Evolutionary conservation across 2,113 vertebrate genomes (phyloP).

Genomic region (Camelus bactrianus): DNA sequence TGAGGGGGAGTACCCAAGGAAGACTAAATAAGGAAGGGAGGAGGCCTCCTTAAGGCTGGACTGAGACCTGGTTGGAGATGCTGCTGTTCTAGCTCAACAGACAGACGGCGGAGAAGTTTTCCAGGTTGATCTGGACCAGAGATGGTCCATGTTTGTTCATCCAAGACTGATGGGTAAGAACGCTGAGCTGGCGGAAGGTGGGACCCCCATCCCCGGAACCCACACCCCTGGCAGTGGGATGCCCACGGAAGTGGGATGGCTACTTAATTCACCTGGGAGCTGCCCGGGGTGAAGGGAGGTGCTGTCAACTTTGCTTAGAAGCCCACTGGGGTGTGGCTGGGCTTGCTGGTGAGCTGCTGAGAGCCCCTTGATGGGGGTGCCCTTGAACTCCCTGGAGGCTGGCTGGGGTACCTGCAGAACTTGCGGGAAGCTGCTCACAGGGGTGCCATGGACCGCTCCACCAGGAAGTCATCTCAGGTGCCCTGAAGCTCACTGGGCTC

Average conservation of each 20-base stretch:
- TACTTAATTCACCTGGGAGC: neutral
- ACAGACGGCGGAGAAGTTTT: neutral
- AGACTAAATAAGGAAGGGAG: neutral
- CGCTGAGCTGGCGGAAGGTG: neutral
- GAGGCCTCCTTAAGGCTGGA: neutral
- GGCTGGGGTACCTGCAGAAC: neutral
- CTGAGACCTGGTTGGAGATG: neutral
- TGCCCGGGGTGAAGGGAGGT: neutral
- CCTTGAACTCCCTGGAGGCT: neutral
- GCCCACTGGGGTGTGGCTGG: neutral
- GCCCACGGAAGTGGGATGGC: fast-evolving
- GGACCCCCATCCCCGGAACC: neutral
- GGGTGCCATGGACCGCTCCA: neutral
- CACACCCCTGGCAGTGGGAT: fast-evolving
- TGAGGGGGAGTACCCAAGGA: neutral
- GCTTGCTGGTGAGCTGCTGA: neutral
- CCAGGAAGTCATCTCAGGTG: neutral
- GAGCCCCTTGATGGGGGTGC: neutral
- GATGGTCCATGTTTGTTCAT: neutral
- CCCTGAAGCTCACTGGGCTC: neutral
- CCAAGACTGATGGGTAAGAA: neutral
- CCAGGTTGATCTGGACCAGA: neutral
- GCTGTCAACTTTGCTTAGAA: neutral
- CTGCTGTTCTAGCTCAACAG: neutral
- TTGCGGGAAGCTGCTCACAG: neutral